Percentiles rank a stretch among this genome's conserved stretches.
phyloP scores from a whole-genome alignment of 2,888 invertebrate genomes.

The Brachyptera putata region DNA sequence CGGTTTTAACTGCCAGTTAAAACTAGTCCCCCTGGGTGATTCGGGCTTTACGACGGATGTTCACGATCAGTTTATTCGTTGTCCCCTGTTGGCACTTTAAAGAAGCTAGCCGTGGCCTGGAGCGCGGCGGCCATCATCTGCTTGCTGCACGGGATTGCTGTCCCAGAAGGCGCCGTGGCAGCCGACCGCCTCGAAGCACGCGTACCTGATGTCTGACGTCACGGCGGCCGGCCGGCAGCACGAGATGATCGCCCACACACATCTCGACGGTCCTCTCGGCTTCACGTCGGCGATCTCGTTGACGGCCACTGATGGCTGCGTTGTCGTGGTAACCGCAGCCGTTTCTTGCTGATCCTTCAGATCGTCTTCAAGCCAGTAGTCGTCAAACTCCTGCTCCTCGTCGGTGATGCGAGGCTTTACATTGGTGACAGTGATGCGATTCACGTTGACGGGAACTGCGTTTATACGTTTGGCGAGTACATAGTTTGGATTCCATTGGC shows the following conservation, averaged over 20 bases:
- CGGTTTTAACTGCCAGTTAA: too few species aligned
- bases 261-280: constrained; percentile 46
- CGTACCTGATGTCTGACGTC: constrained; percentile 47
- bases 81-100: constrained; percentile 24
- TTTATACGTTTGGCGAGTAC: too few species aligned
- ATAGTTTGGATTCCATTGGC: too few species aligned
- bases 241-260: constrained; percentile 70
- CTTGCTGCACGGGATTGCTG: constrained; percentile 62
- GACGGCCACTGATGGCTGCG: too few species aligned
- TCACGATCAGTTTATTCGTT: too few species aligned
- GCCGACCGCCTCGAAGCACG: constrained; percentile 68
- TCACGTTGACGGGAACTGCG: too few species aligned
- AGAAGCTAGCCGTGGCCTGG: constrained; percentile 33
- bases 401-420: too few species aligned
- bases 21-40: too few species aligned
- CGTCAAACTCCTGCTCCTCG: background rate
- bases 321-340: too few species aligned
- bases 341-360: too few species aligned
- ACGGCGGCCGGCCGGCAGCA: constrained; percentile 57
- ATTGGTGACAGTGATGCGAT: too few species aligned
- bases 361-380: background rate
- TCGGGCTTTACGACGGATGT: too few species aligned
- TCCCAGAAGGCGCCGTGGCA: constrained; percentile 74
- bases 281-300: background rate
- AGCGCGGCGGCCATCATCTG: constrained; percentile 56